Evolutionary conservation across 2,888 invertebrate genomes (phyloP), one percentile per base, ranked within the genome.

Genomic region (Hyposoter didymator): DNA sequence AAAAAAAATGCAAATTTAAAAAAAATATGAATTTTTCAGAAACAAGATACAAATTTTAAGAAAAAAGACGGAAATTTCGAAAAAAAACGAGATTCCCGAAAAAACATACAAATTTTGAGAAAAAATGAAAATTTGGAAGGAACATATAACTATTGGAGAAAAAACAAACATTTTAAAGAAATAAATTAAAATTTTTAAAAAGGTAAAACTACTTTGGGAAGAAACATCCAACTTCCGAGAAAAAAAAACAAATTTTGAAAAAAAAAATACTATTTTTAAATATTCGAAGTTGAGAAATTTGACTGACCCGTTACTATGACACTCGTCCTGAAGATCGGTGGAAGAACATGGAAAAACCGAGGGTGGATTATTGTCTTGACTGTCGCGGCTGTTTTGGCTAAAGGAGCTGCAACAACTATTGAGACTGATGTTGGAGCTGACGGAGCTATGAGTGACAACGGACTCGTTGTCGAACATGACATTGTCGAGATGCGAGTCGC

Each of bases 321-420:
- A 88, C 28, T 93, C 93, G 35, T 94, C 93, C 79, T 91, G 91
- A 86, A 84, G 89, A 43, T 93, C 93, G n/a, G 87, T 79, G 82
- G 91, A 90, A 84, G 92, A 89, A 86, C 90, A 90, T 43, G 92
- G 91, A 87, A 93, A 92, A 80, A 92, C 90, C 2, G 92, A 84
- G 80, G 94, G 92, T 87, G 93, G 92, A 90, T 93, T 93, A 87
- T 93, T 93, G 87, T 94, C 94, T 84, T 93, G 94, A 88, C 94
- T 94, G 88, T 95, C 95, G 67, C 95, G 94, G 87, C 95, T 95
- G 88, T 95, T 95, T 86, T 94, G 95, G 90, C 95, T 95, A 82
- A 95, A 93, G 32, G 95, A 95, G 90, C 95, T 95, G 89, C 95
- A 94, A 87, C 94, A 94, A 82, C 96, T 96, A 91, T 95, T 96